Evolutionary conservation across 2,113 vertebrate genomes (phyloP).

Genomic region (Tachysurus fulvidraco): DNA sequence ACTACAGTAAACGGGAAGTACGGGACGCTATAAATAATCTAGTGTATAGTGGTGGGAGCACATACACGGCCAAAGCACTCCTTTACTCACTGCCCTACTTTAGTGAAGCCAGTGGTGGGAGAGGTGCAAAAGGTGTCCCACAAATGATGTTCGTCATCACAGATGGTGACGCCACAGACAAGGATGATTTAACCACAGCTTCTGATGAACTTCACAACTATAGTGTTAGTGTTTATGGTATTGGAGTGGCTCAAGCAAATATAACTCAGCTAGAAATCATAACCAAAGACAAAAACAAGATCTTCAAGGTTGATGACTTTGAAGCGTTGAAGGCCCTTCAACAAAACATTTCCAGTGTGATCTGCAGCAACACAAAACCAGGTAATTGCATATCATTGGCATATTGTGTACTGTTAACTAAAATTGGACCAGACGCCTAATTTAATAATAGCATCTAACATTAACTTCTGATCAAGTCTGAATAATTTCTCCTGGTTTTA

Average conservation of each 20-base stretch:
- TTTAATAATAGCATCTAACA: neutral
- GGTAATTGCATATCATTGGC: conserved; percentile 61
- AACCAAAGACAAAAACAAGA: conserved; percentile 53
- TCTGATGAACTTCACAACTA: conserved; percentile 56
- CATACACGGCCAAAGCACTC: conserved; percentile 72
- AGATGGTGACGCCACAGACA: conserved; percentile 71
- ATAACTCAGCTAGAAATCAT: conserved; percentile 70
- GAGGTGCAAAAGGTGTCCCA: conserved; percentile 55
- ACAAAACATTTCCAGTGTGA: conserved; percentile 63
- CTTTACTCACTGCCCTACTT: conserved; percentile 67
- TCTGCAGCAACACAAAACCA: conserved; percentile 74
- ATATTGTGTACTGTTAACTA: neutral
- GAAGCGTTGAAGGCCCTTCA: conserved; percentile 64
- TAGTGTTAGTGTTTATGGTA: conserved; percentile 68
- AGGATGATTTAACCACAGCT: conserved; percentile 32
- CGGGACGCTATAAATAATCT: conserved; percentile 63
- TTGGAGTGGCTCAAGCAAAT: conserved; percentile 70
- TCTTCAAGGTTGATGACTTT: conserved; percentile 72
- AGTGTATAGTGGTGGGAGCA: conserved; percentile 41
- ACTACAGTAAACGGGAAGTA: conserved; percentile 61
- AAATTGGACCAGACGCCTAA: neutral
- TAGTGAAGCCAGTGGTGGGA: conserved; percentile 61
- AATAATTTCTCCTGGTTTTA: neutral
- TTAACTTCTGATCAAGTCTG: neutral
- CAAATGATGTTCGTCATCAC: conserved; percentile 79